phyloP scores from a whole-genome alignment of 1,140 invertebrate genomes.

The Scaptomyza hsui region DNA sequence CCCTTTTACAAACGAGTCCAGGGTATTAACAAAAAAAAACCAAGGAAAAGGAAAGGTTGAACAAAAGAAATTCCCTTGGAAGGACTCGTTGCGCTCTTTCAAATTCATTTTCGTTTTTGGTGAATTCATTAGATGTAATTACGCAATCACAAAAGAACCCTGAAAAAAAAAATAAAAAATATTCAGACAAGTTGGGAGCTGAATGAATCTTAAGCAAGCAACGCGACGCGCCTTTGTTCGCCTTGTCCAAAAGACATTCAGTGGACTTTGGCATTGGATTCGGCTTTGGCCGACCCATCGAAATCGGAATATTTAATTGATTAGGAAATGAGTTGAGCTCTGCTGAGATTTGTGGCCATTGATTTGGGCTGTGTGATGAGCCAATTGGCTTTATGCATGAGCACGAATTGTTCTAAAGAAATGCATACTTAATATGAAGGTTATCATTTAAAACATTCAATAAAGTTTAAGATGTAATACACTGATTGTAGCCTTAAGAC shows the following conservation, averaged over 20 bases:
- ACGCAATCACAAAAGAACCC: constrained; percentile 67
- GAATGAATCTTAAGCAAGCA: constrained; percentile 39
- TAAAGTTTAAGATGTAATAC: too few species aligned
- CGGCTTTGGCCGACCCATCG: constrained; percentile 5
- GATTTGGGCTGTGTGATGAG: constrained; percentile 16
- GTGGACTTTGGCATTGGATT: constrained; percentile 3
- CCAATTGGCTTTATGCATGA: constrained; percentile 2
- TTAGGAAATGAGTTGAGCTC: constrained; percentile 67
- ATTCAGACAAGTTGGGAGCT: constrained; percentile 4
- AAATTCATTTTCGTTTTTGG: constrained; percentile 57
- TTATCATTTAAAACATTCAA: too few species aligned
- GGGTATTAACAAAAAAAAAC: not conserved
- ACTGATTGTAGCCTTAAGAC: not conserved
- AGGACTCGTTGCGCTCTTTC: constrained; percentile 43
- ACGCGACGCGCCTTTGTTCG: constrained; percentile 10
- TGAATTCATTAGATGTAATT: constrained; percentile 79
- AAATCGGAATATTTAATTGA: constrained; percentile 77
- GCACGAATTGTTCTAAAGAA: not conserved
- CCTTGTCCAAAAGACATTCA: constrained; percentile 40
- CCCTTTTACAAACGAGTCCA: not conserved
- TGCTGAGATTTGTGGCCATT: constrained; percentile 34
- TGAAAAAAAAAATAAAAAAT: constrained; percentile 1
- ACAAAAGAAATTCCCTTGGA: constrained; percentile 24
- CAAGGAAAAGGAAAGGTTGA: constrained; percentile 17
- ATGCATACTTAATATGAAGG: not conserved